Base-by-base conservation (phyloP, 2,888 invertebrate genomes). In the Drosophila subquinaria region DNA sequence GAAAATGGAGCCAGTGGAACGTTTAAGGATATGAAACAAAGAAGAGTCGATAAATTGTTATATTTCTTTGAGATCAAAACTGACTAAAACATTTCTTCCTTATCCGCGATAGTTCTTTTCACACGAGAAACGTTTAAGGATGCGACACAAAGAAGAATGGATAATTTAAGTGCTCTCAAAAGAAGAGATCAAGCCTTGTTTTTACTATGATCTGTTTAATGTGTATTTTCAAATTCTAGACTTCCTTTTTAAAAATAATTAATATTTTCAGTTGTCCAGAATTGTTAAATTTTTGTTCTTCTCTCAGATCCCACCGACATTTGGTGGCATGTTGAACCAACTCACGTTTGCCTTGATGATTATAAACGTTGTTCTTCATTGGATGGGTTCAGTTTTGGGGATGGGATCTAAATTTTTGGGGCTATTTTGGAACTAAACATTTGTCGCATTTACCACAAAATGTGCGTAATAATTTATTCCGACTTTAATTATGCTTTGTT, bases 381-480 rank as follows among this genome's bases (percentile, higher is more conserved):
- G 69, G 38, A 23, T 63, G 43, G 53, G 42, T 50, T 77, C 57
- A 48, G 64, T 53, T 61, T 65, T 52, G 36, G 36, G 51, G 40
- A 27, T 40, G n/a, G 45, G 47, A 11, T 20, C 36, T 11, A 1
- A 15, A 9, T 36, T n/a, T 13, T n/a, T 13, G 40, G 35, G 45
- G n/a, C 33, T 17, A 27, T 35, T 55, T 36, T 43, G 35, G n/a
- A 69, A 55, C 51, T 60, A 45, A 57, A 71, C 76, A 75, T 79
- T 79, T 85, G 79, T 76, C 82, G 79, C 73, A 79, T 73, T 73
- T 65, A 68, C 68, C 68, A 57, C 68, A 68, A 81, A 78, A 83
- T 83, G 85, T 73, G 69, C 70, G 64, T 90, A 84, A 87, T 89
- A 90, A 90, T 89, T 90, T 89, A 89, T 89, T 89, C 89, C 52